Evolutionary conservation across 2,113 vertebrate genomes (phyloP), one percentile per base, ranked within the genome.

Genomic region (Haemorhous mexicanus): DNA sequence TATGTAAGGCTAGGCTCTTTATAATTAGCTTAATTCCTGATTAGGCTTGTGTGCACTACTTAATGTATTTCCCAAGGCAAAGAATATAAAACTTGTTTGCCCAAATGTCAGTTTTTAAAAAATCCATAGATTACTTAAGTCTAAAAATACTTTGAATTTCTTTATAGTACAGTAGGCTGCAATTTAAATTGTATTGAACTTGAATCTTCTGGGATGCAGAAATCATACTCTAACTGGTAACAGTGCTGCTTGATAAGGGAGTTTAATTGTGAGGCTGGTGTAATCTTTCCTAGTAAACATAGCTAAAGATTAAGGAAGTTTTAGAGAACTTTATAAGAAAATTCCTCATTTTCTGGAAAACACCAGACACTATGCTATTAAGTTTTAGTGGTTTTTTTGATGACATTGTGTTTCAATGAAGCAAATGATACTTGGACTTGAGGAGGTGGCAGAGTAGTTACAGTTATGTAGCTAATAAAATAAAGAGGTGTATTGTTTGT

Each of bases 1-100:
- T 95, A 21, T 83, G 10, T 73, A 90, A 73, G 70, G 27, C 53
- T 87, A 41, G 74, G 94, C n/a, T 94, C 62, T 91, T 91, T 87
- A 84, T 96, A 93, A 96, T 96, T 89, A 90, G 90, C 43, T 93
- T 90, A 95, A 87, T 94, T 89, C 85, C 33, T 0, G 7, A 58
- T 87, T 83, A 96, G 62, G 28, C 39, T 91, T 79, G 44, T 87
- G 78, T 93, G 87, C 49, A 46, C 58, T 76, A 85, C 81, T 35
- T 93, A 91, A 61, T 41, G 8, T 70, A 41, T 91, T 96, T 91
- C 84, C 90, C 20, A 59, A 87, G 94, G 90, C 82, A 93, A 85
- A 87, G 44, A 52, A 27, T 50, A 7, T 84, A 69, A 80, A 41
- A 35, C 27, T 72, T 59, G 19, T 68, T 89, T 75, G 79, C 64